Conservation (phyloP, 2,797 vertebrate species). For the Falco naumanni region DNA sequence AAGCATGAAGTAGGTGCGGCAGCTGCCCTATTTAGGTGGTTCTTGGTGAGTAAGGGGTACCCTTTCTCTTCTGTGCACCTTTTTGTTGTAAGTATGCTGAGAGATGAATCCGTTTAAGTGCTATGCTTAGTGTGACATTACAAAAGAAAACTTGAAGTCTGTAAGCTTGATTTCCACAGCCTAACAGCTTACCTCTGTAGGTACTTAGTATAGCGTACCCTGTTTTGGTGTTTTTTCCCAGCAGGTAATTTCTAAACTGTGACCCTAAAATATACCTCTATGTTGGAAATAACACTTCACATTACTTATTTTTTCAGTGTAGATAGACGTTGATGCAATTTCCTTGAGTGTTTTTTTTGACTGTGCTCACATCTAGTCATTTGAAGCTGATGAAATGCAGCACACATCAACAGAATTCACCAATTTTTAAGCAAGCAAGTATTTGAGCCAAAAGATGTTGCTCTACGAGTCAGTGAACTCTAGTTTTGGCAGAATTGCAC, state of each 20-base stretch:
- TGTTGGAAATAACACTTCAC: not conserved
- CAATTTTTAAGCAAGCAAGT: not conserved
- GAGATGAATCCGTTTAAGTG: not conserved
- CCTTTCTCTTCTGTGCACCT: not conserved
- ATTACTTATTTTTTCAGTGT: not conserved
- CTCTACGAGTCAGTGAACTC: not conserved
- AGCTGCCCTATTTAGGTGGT: not conserved
- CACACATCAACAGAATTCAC: not conserved
- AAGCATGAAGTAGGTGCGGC: not conserved
- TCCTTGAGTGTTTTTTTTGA: not conserved
- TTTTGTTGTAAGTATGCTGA: not conserved
- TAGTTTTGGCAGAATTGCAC: not conserved
- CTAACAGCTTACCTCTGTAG: not conserved
- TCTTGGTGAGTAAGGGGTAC: not conserved
- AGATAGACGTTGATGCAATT: not conserved
- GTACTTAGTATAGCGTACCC: not conserved
- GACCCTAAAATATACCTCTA: not conserved
- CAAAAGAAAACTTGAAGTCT: not conserved
- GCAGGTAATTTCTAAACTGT: not conserved
- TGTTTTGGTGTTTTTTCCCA: not conserved
- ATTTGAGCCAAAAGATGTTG: not conserved
- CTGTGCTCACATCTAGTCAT: not conserved
- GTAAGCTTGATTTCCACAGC: not conserved
- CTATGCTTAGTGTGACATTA: not conserved
- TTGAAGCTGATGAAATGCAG: not conserved